Evolutionary conservation across 1,140 invertebrate genomes (phyloP), one percentile per base, ranked within the genome.

Genomic region (Hypsibius dujardini): DNA sequence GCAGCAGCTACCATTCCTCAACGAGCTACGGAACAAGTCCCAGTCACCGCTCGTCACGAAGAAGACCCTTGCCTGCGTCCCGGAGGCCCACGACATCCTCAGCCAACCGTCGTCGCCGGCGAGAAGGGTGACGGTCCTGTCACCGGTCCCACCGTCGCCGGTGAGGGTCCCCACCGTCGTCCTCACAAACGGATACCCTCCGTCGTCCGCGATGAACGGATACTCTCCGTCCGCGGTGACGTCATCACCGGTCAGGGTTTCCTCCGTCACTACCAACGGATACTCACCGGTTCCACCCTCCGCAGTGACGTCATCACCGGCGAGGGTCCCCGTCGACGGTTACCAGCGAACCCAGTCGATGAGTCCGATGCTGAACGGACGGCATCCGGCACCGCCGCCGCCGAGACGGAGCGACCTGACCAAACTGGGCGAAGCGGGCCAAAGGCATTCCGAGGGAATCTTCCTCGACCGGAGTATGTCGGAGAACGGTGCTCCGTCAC

Each of bases 341-440:
- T 12, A 12, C 12, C 40, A 3, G 12, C 12, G 62, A 42, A 12
- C 62, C 12, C 62, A 67, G 40, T 67, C 62, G 12, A 67, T 67
- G 62, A 67, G 62, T 67, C 62, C 62, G 12, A 67, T 3, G 7
- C 62, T 15, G 3, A 67, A 67, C 3, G 40, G 12, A 12, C 12
- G 42, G 42, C 62, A 15, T 3, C 62, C 62, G 3, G 28, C 28
- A 28, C 76, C 76, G 40, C 72, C 72, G 46, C 76, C 76, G 46
- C 76, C 76, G 28, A 50, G 42, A n/a, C 74, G 77, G 59, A 78
- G 75, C 70, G 86, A 88, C 72, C 85, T 84, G 74, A 88, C 87
- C 0, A 82, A 84, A 70, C 69, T 82, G 2, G 42, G 45, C 12
- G n/a, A 12, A 45, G 45, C 42, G 62, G 62, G 12, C 3, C 3